phyloP scores from a whole-genome alignment of 64 coral and sea anemone species.

The Cladopsammia gracilis region DNA sequence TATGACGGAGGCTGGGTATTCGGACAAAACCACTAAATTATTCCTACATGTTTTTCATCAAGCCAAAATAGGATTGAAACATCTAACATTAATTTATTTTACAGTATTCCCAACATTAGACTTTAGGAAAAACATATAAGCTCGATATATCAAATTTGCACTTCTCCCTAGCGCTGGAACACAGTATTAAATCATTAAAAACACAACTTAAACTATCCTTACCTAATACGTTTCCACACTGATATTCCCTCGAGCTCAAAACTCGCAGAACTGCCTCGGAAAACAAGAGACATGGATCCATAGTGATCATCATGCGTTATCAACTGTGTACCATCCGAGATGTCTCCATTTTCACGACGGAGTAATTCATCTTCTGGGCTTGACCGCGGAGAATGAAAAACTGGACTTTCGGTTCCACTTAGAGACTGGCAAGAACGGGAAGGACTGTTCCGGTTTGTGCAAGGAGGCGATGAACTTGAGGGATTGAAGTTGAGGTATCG shows the following conservation, averaged over 20 bases:
- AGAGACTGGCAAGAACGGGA: neutral
- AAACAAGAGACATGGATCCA: neutral
- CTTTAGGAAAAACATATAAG: too few species aligned
- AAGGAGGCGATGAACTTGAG: neutral
- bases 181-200: too few species aligned
- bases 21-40: too few species aligned
- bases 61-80: too few species aligned
- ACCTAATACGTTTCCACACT: neutral
- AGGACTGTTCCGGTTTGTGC: neutral
- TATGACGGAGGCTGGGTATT: too few species aligned
- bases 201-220: neutral
- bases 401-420: neutral
- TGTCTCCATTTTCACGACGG: too few species aligned
- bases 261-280: neutral
- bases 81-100: too few species aligned
- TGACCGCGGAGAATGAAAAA: slow-evolving; percentile 8
- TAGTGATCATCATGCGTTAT: neutral
- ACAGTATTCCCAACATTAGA: too few species aligned
- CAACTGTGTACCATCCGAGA: neutral
- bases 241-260: neutral
- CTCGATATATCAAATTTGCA: too few species aligned
- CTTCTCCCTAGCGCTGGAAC: too few species aligned
- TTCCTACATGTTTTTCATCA: too few species aligned
- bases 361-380: neutral
- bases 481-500: neutral